Evolutionary conservation across 2,888 invertebrate species (phyloP).

Genomic region (Xanthostigma xanthostigma): DNA sequence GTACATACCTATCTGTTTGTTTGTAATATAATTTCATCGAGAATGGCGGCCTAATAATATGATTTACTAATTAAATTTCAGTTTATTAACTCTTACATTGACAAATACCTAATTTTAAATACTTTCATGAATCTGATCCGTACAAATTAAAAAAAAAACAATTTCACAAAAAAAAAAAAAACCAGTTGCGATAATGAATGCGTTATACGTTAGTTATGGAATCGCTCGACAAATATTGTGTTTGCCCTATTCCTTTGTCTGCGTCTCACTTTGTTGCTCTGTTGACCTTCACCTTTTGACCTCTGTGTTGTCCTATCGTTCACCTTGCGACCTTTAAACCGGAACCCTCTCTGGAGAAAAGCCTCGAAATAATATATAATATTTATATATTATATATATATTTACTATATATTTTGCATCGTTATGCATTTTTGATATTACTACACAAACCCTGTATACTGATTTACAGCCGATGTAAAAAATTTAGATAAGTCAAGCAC

Average conservation of each 20-base stretch:
- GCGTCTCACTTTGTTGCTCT: slow-evolving; percentile 62
- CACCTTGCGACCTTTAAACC: slow-evolving; percentile 17
- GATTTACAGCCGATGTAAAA: slow-evolving; percentile 3
- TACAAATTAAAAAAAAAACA: background rate
- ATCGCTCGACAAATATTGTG: slow-evolving; percentile 4
- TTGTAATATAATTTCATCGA: no score
- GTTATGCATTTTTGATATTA: slow-evolving; percentile 29
- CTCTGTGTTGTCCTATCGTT: slow-evolving; percentile 24
- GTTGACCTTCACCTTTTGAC: slow-evolving; percentile 22
- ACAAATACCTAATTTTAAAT: background rate
- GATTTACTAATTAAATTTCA: no score
- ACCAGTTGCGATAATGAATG: background rate
- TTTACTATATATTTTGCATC: slow-evolving; percentile 21
- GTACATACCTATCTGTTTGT: no score
- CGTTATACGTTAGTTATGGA: slow-evolving; percentile 5
- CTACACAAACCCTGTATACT: slow-evolving; percentile 15
- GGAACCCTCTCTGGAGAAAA: slow-evolving; percentile 5
- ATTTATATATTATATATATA: background rate
- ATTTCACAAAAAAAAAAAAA: background rate
- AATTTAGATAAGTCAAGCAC: background rate
- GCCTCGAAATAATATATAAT: slow-evolving; percentile 4
- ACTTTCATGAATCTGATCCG: background rate
- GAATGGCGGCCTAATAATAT: no score
- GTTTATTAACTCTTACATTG: no score
- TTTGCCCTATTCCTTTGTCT: slow-evolving; percentile 53